These are phyloP conservation scores for Acanthosoma haemorrhoidale DNA, from an alignment of 2,888 invertebrate species.

Conservation along the genomic window DNA sequence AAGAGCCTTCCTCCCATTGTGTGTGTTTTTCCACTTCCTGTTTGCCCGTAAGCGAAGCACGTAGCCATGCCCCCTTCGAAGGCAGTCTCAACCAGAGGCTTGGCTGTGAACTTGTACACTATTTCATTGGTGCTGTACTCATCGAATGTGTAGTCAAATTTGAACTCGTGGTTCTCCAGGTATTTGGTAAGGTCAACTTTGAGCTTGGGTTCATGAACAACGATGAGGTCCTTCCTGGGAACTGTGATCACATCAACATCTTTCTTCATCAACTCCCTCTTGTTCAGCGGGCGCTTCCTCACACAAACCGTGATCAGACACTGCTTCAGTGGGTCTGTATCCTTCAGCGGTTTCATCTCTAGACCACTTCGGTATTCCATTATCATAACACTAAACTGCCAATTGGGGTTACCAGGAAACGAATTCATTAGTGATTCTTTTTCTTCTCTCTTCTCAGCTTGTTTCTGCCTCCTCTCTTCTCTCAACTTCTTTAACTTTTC, in stretches of 20 bases:
- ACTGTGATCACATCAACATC: slow-evolving; percentile 97
- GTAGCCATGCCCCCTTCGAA: slow-evolving; percentile 99
- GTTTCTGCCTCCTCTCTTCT: slow-evolving; percentile 52
- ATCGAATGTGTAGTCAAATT: slow-evolving; percentile 98
- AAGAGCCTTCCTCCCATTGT: slow-evolving; percentile 98
- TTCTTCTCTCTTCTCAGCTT: slow-evolving; percentile 55
- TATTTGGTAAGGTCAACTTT: slow-evolving; percentile 98
- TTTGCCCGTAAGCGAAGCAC: slow-evolving; percentile 99
- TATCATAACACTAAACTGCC: slow-evolving; percentile 43
- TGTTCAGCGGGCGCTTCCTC: slow-evolving; percentile 91
- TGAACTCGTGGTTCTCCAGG: slow-evolving; percentile 94
- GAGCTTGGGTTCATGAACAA: slow-evolving; percentile 87
- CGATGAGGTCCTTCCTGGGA: slow-evolving; percentile 86
- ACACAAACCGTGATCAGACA: slow-evolving; percentile 98
- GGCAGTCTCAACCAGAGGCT: slow-evolving; percentile 93
- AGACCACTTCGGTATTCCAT: slow-evolving; percentile 78
- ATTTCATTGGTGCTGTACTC: slow-evolving; percentile 91
- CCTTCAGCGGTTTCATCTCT: slow-evolving; percentile 80
- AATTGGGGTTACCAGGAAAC: slow-evolving; percentile 42
- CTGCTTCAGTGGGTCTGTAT: slow-evolving; percentile 80
- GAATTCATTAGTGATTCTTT: slow-evolving; percentile 50
- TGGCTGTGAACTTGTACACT: slow-evolving; percentile 97
- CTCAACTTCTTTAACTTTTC: slow-evolving; percentile 50
- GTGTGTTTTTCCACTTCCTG: slow-evolving; percentile 93
- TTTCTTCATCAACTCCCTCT: slow-evolving; percentile 77